Percentiles rank a stretch among this genome's conserved stretches.
These are phyloP conservation scores for Apamea sordens DNA, from an alignment of 2,888 invertebrate species.

Conservation along the genomic window DNA sequence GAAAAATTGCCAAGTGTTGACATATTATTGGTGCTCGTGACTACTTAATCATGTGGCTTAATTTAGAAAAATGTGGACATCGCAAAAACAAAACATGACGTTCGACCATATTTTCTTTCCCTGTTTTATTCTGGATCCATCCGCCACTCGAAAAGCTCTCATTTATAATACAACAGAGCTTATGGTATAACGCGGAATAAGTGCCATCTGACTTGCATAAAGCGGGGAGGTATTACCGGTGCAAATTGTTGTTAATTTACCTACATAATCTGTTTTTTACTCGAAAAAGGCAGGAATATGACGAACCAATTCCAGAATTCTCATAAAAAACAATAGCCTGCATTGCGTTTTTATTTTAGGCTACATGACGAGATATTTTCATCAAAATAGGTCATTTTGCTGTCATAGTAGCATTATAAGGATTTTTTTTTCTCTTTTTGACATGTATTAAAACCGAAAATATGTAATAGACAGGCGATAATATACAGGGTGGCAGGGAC, in stretches of 20 bases:
- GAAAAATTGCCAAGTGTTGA: too few relatives aligned
- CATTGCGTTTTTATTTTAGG: slow-evolving; percentile 3
- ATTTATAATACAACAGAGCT: slow-evolving; percentile 41
- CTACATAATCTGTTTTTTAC: slow-evolving; percentile 27
- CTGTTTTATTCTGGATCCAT: background rate
- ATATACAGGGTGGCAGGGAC: too few relatives aligned
- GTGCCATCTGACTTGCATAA: slow-evolving; percentile 41
- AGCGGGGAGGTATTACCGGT: slow-evolving; percentile 17
- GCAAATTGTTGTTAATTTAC: slow-evolving; percentile 16
- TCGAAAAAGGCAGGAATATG: slow-evolving; percentile 26
- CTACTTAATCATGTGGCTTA: background rate
- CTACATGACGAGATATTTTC: background rate
- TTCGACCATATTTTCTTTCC: too few relatives aligned
- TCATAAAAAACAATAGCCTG: background rate
- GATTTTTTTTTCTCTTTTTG: background rate
- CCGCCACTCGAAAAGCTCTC: slow-evolving; percentile 19
- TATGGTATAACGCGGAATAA: slow-evolving; percentile 20
- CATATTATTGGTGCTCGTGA: too few relatives aligned
- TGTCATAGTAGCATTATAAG: background rate
- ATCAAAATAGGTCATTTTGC: background rate
- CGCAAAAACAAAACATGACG: background rate
- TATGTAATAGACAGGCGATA: background rate
- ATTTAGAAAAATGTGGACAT: background rate
- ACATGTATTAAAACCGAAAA: background rate
- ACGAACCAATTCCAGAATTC: background rate